Conservation (phyloP, 2,113 vertebrate genomes). For the Eretmochelys imbricata region DNA sequence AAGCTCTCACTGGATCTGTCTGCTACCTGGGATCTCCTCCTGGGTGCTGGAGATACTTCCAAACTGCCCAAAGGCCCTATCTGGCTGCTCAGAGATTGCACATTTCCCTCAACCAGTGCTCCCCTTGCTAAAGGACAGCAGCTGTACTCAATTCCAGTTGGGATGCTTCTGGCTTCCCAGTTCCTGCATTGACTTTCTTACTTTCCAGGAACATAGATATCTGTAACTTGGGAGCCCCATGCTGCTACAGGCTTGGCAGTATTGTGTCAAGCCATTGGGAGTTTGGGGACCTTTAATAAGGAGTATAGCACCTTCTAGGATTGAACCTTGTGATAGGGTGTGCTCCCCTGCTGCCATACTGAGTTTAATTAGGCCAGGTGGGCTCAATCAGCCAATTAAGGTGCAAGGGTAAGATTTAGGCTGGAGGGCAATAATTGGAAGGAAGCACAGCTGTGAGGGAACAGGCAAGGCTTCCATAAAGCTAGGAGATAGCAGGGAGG, state of each 20-base stretch:
- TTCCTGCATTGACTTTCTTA: neutral
- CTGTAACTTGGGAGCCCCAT: neutral
- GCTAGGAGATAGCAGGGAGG: no score
- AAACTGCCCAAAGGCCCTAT: neutral
- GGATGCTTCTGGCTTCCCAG: neutral
- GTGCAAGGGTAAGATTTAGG: neutral
- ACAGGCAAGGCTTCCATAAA: no score
- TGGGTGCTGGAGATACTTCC: neutral
- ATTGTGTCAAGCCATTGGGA: neutral
- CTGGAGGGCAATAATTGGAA: no score
- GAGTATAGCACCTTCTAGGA: neutral
- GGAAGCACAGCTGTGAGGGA: no score
- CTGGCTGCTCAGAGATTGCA: neutral
- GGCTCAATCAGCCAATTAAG: neutral
- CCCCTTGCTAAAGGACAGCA: neutral
- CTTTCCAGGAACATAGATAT: neutral
- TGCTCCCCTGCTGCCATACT: neutral
- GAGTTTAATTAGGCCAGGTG: neutral
- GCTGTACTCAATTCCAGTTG: neutral
- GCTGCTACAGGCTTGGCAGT: neutral
- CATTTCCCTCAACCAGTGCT: neutral
- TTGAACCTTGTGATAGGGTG: neutral
- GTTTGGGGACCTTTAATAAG: neutral
- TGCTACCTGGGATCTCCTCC: neutral
- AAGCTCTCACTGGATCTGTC: neutral